Base-by-base conservation (phyloP, 2,113 vertebrate species). In the Sinocyclocheilus anshuiensis region DNA sequence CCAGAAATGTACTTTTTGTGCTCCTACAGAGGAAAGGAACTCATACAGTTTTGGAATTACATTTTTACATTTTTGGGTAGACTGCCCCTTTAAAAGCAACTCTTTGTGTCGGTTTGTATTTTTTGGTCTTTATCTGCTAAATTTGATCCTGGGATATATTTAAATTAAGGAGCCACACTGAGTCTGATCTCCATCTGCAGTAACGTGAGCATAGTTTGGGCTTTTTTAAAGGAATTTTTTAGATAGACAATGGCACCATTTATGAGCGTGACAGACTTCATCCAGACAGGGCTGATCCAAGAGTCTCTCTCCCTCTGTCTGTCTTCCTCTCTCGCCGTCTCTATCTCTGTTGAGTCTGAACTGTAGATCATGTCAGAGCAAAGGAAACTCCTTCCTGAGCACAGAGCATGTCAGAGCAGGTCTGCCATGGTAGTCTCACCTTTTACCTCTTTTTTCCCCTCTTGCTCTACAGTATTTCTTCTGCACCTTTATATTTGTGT, bases 201-300 rank as follows among this genome's bases (percentile, higher is more conserved):
- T 86, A 89, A 89, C 12, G n/a, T 53, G 71, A 89, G 84, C 81
- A 84, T 33, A 86, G 83, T 72, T 48, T 82, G 36, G 29, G 55
- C 24, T 22, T 82, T 81, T 84, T 29, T n/a, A n/a, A 36, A 36
- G 53, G 75, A 65, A 42, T 57, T 77, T 82, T 82, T 55, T 22
- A 61, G 50, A 9, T 57, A 81, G 81, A 87, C 88, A 87, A 86
- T 87, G 86, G 86, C 69, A 72, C 75, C 86, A 83, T 87, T 89
- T 86, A 75, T 84, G 84, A 84, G 84, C 61, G 22, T 83, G 86
- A 89, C 86, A 57, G 83, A 84, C 88, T 81, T 84, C 85, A 69
- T 77, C 81, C 81, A 81, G 85, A 87, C 77, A 4, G 77, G 18
- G 33, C 33, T 22, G 33, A 22, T 72, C 69, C 33, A 39, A 39